A percentile compares a stretch with the other conserved stretches of the same genome.
Evolutionary conservation across 2,797 vertebrate genomes (phyloP).

Genomic region (Artibeus lituratus): DNA sequence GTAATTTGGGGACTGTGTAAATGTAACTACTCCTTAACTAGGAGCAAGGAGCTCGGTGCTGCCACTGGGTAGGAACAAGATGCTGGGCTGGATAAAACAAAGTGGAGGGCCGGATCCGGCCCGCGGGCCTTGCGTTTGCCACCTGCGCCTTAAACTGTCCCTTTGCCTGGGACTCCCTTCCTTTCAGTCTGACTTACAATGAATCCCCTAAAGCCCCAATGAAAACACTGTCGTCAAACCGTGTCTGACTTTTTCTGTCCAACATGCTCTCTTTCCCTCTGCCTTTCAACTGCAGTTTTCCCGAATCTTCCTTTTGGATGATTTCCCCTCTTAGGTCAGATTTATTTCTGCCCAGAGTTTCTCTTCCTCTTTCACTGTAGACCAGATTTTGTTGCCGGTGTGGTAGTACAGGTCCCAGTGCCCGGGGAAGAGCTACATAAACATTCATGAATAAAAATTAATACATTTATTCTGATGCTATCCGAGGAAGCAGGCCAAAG

Average conservation of each 20-base stretch:
- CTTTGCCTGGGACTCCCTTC: background rate
- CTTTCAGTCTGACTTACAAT: background rate
- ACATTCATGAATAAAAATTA: background rate
- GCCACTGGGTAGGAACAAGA: no score
- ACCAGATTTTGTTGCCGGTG: background rate
- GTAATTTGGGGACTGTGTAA: no score
- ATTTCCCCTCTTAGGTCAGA: background rate
- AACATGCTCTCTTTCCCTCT: background rate
- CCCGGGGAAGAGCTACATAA: background rate
- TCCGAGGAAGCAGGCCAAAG: background rate
- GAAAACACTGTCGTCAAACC: background rate
- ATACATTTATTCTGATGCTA: background rate
- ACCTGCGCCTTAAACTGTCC: background rate
- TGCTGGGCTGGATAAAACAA: no score
- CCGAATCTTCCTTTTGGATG: background rate
- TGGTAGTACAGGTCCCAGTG: background rate
- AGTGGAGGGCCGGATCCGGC: no score
- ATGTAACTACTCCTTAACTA: no score
- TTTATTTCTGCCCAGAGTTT: conserved; percentile 18
- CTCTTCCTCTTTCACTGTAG: background rate
- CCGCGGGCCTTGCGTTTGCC: no score
- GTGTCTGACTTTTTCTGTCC: background rate
- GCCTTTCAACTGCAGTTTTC: background rate
- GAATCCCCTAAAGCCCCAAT: background rate
- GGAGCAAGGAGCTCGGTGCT: no score